These are phyloP conservation scores for Cololabis saira DNA, from an alignment of 2,113 vertebrate species.

Conservation along the genomic window DNA sequence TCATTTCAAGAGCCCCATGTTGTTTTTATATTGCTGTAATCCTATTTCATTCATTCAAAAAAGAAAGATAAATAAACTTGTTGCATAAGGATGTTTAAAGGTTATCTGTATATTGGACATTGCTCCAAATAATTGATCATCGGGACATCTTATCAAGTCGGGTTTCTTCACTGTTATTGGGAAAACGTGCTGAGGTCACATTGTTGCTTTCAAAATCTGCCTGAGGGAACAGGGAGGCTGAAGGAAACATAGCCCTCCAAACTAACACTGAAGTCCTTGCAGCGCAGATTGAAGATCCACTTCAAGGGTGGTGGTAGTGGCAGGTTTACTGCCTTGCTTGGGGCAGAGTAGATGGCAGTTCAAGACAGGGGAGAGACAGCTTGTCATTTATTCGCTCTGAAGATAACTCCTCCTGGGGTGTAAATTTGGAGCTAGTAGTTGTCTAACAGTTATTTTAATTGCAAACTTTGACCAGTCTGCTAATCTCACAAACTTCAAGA, in stretches of 20 bases:
- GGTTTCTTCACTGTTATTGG: background rate
- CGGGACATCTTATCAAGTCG: too few relatives aligned
- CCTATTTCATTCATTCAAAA: too few relatives aligned
- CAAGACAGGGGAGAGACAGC: background rate
- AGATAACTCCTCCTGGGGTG: background rate
- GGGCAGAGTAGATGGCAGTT: conserved; percentile 21
- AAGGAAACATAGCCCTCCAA: conserved; percentile 34
- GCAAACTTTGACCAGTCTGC: background rate
- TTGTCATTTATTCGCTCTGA: conserved; percentile 4
- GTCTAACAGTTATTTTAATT: background rate
- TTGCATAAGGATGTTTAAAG: too few relatives aligned
- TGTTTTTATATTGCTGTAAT: too few relatives aligned
- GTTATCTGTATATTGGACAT: too few relatives aligned
- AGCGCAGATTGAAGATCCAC: conserved; percentile 19
- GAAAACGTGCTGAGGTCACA: background rate
- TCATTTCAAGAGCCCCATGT: too few relatives aligned
- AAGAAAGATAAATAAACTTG: too few relatives aligned
- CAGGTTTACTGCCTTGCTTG: conserved; percentile 29
- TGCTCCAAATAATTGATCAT: too few relatives aligned
- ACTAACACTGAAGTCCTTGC: conserved; percentile 29
- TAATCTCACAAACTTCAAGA: background rate
- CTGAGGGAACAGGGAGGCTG: conserved; percentile 7
- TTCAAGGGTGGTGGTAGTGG: background rate
- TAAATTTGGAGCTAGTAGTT: too few relatives aligned
- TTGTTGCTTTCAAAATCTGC: conserved; percentile 27